A percentile compares a stretch with the other conserved stretches of the same genome.
phyloP scores from a whole-genome alignment of 2,113 vertebrate genomes.

The Petaurus breviceps region DNA sequence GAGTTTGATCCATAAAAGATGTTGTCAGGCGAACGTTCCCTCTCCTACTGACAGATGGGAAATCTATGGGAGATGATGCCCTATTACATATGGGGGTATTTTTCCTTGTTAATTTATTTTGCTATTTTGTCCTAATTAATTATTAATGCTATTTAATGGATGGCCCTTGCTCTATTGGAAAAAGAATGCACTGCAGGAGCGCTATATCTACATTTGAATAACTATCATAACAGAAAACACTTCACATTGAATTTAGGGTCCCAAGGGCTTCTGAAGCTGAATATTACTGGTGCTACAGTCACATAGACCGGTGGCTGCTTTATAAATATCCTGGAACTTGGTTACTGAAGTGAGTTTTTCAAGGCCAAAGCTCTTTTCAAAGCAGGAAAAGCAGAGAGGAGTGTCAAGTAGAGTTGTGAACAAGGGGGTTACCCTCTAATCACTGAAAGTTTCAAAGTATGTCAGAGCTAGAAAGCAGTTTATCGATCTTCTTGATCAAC shows the following conservation, averaged over 20 bases:
- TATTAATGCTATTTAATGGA: background rate
- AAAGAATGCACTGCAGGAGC: background rate
- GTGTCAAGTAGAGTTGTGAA: constrained; percentile 3
- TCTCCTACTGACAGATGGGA: background rate
- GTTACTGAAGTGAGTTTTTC: background rate
- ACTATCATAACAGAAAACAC: background rate
- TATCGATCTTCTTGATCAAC: background rate
- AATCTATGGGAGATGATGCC: background rate
- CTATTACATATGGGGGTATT: background rate
- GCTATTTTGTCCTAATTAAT: background rate
- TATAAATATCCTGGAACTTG: constrained; percentile 29
- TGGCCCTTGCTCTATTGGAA: background rate
- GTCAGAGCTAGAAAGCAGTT: background rate
- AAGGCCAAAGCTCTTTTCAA: constrained; percentile 7
- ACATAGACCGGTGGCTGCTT: background rate
- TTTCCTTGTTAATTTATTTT: background rate
- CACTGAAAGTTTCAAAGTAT: background rate
- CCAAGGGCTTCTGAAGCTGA: background rate
- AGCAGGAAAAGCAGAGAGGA: constrained; percentile 38
- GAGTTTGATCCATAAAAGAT: background rate
- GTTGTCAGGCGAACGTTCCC: background rate
- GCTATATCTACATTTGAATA: background rate
- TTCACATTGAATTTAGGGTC: background rate
- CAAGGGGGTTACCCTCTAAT: background rate
- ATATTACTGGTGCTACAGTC: background rate